Evolutionary conservation across 2,113 vertebrate genomes (phyloP).

Genomic region (Calyptomena viridis): DNA sequence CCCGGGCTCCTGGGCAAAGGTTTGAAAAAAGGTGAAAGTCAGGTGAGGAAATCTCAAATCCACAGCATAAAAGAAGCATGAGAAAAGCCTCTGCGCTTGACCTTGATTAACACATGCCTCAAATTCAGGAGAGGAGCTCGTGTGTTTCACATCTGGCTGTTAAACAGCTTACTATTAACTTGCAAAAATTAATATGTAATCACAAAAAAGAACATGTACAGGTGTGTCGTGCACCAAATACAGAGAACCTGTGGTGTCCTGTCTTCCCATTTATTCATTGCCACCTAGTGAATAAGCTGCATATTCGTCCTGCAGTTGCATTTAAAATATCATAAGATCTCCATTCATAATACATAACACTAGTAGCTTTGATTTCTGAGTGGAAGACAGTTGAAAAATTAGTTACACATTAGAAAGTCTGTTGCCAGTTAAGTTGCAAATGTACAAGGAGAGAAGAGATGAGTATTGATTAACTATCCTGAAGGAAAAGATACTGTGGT

Average conservation of each 20-base stretch:
- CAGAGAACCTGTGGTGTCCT: neutral
- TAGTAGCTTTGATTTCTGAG: neutral
- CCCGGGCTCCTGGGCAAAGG: neutral
- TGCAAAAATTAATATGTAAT: neutral
- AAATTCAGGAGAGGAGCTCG: neutral
- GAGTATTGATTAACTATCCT: neutral
- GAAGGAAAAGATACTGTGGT: neutral
- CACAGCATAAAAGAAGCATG: neutral
- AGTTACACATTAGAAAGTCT: slow-evolving; percentile 1
- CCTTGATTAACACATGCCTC: neutral
- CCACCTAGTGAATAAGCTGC: neutral
- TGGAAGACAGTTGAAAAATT: neutral
- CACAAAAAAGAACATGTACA: fast-evolving
- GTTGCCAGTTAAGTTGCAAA: neutral
- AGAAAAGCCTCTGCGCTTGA: neutral
- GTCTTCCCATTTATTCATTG: neutral
- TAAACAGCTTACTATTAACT: neutral
- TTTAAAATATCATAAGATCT: neutral
- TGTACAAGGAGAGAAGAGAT: neutral
- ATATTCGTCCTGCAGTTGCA: neutral
- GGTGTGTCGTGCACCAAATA: neutral
- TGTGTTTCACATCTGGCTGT: neutral
- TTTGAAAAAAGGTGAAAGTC: neutral
- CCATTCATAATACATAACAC: neutral
- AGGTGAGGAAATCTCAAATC: neutral